phyloP scores from a whole-genome alignment of 1,140 invertebrate species.

The Coenobita brevimanus region DNA sequence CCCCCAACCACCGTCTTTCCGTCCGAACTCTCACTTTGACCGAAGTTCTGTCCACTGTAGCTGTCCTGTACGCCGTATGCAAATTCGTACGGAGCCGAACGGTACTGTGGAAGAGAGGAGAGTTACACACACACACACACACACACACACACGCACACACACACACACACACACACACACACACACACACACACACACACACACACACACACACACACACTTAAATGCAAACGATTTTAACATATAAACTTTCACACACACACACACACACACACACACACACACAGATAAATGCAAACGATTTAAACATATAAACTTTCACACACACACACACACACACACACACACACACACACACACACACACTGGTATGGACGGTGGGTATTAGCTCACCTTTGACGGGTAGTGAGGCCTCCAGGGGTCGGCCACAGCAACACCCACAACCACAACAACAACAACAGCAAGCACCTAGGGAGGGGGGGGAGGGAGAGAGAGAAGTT shows the following conservation, averaged over 20 bases:
- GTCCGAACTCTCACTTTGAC: conserved; percentile 60
- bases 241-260: no score
- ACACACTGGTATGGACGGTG: background rate
- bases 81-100: conserved; percentile 60
- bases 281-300: no score
- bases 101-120: no score
- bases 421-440: no score
- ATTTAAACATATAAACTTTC: no score
- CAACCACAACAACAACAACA: no score
- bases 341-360: background rate
- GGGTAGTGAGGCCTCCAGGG: no score
- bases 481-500: background rate
- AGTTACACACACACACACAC: background rate
- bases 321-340: conserved; percentile 13
- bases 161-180: background rate
- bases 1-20: conserved; percentile 58
- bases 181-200: background rate
- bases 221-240: background rate
- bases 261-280: no score
- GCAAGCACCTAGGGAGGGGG: background rate
- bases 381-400: no score
- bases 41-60: conserved; percentile 65
- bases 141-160: background rate
- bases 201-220: background rate
- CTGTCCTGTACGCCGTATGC: conserved; percentile 66